phyloP scores from a whole-genome alignment of 2,113 vertebrate species.

The Panthera uncia region DNA sequence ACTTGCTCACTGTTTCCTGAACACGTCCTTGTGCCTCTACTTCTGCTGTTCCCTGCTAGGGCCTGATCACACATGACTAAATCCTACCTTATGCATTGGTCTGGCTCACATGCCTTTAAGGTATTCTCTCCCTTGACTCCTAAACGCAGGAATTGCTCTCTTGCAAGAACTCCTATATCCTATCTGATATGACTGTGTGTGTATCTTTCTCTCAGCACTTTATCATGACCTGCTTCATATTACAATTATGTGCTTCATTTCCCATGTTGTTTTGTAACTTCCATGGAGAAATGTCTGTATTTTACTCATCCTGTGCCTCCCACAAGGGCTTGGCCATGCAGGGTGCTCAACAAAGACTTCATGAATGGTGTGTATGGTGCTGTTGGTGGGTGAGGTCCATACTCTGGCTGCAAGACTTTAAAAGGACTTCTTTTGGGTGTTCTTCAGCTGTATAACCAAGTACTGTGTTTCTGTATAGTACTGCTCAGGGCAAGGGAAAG shows the following conservation, averaged over 20 bases:
- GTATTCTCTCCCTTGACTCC: fast-evolving
- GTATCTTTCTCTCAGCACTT: not conserved
- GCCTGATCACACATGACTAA: not conserved
- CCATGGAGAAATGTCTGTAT: not conserved
- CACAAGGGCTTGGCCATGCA: not conserved
- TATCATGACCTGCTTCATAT: not conserved
- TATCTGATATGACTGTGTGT: not conserved
- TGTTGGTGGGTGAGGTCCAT: not conserved
- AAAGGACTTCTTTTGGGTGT: not conserved
- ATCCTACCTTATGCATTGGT: not conserved
- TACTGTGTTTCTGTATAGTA: not conserved
- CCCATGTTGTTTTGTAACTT: not conserved
- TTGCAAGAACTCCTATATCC: not conserved
- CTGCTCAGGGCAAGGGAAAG: too few relatives aligned
- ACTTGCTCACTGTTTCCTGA: not conserved
- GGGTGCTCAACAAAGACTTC: not conserved
- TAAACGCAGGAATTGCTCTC: not conserved
- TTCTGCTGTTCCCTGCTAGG: not conserved
- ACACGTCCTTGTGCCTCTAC: not conserved
- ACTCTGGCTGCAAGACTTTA: not conserved
- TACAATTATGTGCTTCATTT: not conserved
- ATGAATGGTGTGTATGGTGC: fast-evolving
- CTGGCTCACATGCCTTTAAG: not conserved
- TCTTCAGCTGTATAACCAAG: not conserved
- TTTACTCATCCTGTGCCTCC: not conserved